Percentiles rank a stretch among this genome's conserved stretches.
These are phyloP conservation scores for Gortyna flavago DNA, from an alignment of 2,888 invertebrate species.

Conservation along the genomic window DNA sequence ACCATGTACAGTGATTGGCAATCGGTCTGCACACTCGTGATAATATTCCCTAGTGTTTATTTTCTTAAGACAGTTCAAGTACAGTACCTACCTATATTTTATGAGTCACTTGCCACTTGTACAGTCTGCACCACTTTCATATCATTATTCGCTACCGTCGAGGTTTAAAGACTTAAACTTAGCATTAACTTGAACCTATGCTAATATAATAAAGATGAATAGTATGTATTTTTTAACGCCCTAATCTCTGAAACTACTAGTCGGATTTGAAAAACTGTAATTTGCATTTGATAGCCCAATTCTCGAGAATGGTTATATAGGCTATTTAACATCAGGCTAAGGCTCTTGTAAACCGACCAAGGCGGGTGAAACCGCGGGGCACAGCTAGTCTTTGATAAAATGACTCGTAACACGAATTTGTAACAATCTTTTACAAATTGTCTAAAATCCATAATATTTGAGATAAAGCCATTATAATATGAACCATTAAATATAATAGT, in stretches of 20 bases:
- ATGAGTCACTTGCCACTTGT: slow-evolving; percentile 12
- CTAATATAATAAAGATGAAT: background rate
- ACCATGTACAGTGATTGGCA: background rate
- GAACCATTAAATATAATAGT: slow-evolving; percentile 48
- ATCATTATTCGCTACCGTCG: background rate
- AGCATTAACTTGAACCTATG: background rate
- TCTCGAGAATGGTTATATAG: too few relatives aligned
- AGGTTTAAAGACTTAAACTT: slow-evolving; percentile 17
- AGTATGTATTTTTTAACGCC: background rate
- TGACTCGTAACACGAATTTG: background rate
- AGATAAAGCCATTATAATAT: slow-evolving; percentile 48
- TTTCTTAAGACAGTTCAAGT: background rate
- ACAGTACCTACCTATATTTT: background rate
- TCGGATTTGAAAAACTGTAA: too few relatives aligned
- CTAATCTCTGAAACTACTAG: background rate
- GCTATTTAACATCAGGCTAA: too few relatives aligned
- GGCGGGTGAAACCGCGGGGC: background rate
- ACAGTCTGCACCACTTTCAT: slow-evolving; percentile 25
- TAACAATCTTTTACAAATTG: slow-evolving; percentile 27
- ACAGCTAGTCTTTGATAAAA: background rate
- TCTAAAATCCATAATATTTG: slow-evolving; percentile 35
- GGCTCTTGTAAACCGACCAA: too few relatives aligned
- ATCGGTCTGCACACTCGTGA: background rate
- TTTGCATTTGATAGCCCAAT: too few relatives aligned
- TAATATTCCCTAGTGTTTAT: background rate